phyloP scores from a whole-genome alignment of 2,113 vertebrate species.

The Gadus chalcogrammus region DNA sequence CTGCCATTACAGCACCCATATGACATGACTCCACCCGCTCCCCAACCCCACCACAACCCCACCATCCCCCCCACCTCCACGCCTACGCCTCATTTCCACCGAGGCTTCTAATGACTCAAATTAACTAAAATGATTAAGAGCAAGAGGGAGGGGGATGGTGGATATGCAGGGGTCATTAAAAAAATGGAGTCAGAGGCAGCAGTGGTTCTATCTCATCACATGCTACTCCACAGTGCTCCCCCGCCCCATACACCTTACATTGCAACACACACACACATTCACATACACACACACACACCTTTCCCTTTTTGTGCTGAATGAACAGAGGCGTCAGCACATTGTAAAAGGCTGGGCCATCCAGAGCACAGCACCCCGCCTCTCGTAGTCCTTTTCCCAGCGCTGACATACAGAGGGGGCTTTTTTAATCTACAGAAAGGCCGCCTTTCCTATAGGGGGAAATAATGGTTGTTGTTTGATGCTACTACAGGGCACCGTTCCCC shows the following conservation, averaged over 20 bases:
- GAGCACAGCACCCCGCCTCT: background rate
- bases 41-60: slow-evolving; percentile 16
- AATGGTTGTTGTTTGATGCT: too few relatives aligned
- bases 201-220: slow-evolving; percentile 28
- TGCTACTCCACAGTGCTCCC: slow-evolving; percentile 10
- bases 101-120: slow-evolving; percentile 42
- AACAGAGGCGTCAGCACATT: slow-evolving; percentile 59
- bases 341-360: slow-evolving; percentile 35
- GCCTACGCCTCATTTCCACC: background rate
- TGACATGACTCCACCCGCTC: slow-evolving; percentile 22
- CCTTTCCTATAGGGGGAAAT: too few relatives aligned
- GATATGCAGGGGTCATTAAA: slow-evolving; percentile 35
- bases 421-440: background rate
- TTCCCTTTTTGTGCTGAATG: background rate
- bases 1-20: slow-evolving; percentile 8
- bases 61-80: background rate
- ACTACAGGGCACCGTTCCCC: too few relatives aligned
- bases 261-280: slow-evolving; percentile 18
- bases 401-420: too few relatives aligned
- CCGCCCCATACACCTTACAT: slow-evolving; percentile 31
- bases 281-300: background rate
- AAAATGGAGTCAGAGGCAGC: background rate
- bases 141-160: background rate
- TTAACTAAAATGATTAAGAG: slow-evolving; percentile 46
- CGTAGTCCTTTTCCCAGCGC: too few relatives aligned